A percentile compares a stretch with the other conserved stretches of the same genome.
These are phyloP conservation scores for Penaeus monodon DNA, from an alignment of 2,888 invertebrate genomes.

Conservation along the genomic window DNA sequence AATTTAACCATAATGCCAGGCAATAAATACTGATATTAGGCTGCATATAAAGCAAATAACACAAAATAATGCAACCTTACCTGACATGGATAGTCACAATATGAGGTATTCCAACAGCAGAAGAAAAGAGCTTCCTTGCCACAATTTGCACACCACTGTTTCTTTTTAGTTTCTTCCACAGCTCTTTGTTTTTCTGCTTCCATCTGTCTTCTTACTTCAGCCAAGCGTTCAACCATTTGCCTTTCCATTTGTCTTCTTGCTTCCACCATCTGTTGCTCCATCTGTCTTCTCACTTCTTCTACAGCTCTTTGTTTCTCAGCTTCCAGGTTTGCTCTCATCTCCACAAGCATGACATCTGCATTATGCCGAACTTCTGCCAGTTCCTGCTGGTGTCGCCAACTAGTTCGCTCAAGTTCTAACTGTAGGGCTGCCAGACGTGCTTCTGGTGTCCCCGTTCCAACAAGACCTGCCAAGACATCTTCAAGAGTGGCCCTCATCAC, in stretches of 20 bases:
- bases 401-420: conserved; percentile 79
- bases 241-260: conserved; percentile 78
- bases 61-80: conserved; percentile 65
- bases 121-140: conserved; percentile 89
- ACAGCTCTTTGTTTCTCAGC: conserved; percentile 79
- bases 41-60: no score
- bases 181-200: conserved; percentile 80
- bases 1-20: no score
- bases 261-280: conserved; percentile 79
- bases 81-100: conserved; percentile 91
- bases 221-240: conserved; percentile 76
- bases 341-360: conserved; percentile 78
- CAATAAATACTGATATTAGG: no score
- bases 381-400: conserved; percentile 82
- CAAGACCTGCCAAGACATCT: conserved; percentile 75
- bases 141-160: conserved; percentile 94
- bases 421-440: conserved; percentile 76
- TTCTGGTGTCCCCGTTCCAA: conserved; percentile 74
- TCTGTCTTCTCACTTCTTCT: conserved; percentile 77
- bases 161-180: conserved; percentile 84
- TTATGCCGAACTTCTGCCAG: conserved; percentile 81
- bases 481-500: conserved; percentile 80
- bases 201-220: conserved; percentile 77
- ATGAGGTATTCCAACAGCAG: conserved; percentile 97
- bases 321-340: conserved; percentile 80